Conservation (phyloP, 2,113 vertebrate genomes). For the Oriolus oriolus region DNA sequence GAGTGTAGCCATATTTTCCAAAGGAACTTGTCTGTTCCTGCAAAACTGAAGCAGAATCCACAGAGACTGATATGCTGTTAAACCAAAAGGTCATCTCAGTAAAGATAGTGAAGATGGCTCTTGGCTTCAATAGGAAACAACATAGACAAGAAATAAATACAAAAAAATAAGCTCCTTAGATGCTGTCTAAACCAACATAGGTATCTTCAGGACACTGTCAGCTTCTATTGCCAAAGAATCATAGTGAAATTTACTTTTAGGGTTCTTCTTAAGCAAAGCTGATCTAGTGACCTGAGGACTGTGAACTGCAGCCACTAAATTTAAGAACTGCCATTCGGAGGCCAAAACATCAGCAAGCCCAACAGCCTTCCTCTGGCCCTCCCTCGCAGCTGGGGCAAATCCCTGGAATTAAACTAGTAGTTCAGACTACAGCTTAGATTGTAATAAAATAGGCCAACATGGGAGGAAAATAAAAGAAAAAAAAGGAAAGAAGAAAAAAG, state of each 20-base stretch:
- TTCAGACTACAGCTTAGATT: background rate
- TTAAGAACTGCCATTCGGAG: background rate
- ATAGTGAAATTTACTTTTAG: background rate
- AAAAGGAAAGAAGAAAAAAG: background rate
- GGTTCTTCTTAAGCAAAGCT: background rate
- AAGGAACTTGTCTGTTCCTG: background rate
- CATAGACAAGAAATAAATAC: background rate
- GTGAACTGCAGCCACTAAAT: background rate
- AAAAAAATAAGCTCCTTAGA: background rate
- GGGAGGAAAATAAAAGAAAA: background rate
- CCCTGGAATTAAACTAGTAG: background rate
- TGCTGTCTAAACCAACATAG: background rate
- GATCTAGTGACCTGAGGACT: background rate
- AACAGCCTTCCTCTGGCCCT: background rate
- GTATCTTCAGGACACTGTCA: background rate
- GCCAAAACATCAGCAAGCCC: background rate
- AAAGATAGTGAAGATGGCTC: background rate
- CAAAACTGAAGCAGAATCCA: background rate
- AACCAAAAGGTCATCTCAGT: background rate
- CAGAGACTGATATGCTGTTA: background rate
- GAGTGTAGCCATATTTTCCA: background rate
- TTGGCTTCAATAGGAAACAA: background rate
- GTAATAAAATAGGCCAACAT: background rate
- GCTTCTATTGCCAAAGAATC: background rate
- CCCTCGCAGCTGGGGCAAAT: background rate